Evolutionary conservation across 2,113 vertebrate genomes (phyloP), one percentile per base, ranked within the genome.

Genomic region (Aphyosemion australe): DNA sequence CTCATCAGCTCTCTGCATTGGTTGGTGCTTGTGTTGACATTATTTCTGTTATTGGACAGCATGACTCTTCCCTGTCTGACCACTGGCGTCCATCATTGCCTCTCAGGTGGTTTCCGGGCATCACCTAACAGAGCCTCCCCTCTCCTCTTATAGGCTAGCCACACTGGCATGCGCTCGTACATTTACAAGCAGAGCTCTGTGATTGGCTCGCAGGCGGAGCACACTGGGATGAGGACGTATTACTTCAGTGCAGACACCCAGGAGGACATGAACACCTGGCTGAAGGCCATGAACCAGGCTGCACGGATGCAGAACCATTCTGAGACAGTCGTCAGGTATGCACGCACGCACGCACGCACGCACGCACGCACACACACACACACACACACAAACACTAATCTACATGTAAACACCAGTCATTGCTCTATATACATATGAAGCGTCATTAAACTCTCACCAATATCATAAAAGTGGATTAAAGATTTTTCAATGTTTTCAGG

Each of bases 221-320:
- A 96, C 88, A 89, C 92, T 0, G 95, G 96, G 67, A 97, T 98
- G 96, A 78, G 97, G 79, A 98, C 97, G 0, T 99, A 99, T 80
- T 97, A 93, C 92, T 98, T 99, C 93, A 98, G 97, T 45, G 94
- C 95, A 0, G 97, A 99, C 81, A 98, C 97, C 10, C 94, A 93
- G 48, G 97, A 99, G 82, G 97, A 99, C 71, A 95, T 97, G 96
- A 98, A 91, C 18, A 90, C 90, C 45, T 99, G 97, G 97, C 90
- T 98, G 83, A 88, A 82, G 61, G 95, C 95, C 67, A 98, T 98
- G 97, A 98, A 96, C 77, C 95, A 96, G 85, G 95, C 96, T 2
- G 90, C 95, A 0, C 88, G 94, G 82, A 94, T 97, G 94, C 94
- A 96, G 76, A 93, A 90, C 65, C 89, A 82, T 16, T 84, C 85